Evolutionary conservation across 2,113 vertebrate genomes (phyloP), one percentile per base, ranked within the genome.

Genomic region (Hydropotes inermis): DNA sequence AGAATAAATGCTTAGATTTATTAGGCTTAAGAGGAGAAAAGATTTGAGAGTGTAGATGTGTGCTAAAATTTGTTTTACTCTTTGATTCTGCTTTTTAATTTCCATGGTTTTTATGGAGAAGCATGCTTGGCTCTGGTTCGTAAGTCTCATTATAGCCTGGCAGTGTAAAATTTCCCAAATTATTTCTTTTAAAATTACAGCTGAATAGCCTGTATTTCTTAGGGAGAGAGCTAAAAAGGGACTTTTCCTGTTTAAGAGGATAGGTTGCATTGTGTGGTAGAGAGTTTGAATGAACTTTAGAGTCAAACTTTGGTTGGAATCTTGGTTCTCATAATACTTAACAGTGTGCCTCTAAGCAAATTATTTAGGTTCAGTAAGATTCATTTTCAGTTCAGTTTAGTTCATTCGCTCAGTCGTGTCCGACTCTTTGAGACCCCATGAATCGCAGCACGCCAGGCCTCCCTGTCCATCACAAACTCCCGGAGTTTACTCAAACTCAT

Each of bases 121-220:
- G 47, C 47, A 81, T 55, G 50, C 39, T 87, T 87, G 30, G 57
- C 9, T 70, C 13, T 67, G 36, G 15, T 87, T 92, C 90, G 13
- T 95, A 89, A 83, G 50, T 74, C 39, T 91, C 10, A 60, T 84
- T 60, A 43, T 55, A 64, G n/a, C 78, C n/a, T 79, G 47, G 39
- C 82, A 79, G 36, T 87, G 13, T 92, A 58, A 60, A 88, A 82
- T 92, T 47, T 87, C 39, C 27, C 25, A 52, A 70, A 27, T 58
- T 95, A 45, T 81, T 83, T 81, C 78, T 95, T 93, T 74, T 60
- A 74, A 89, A 83, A 88, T 93, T 87, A 87, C 11, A 85, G 7
- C 28, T 86, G 61, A 94, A 47, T 50, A 85, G 47, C 7, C 47
- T 82, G 3, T 94, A 28, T 60, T 85, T 96, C 78, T 54, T 58